A percentile compares a stretch with the other conserved stretches of the same genome.
These are phyloP conservation scores for Nemopilema nomurai DNA, from an alignment of 30 jellyfish, hydroid and myxozoan species.

Conservation along the genomic window DNA sequence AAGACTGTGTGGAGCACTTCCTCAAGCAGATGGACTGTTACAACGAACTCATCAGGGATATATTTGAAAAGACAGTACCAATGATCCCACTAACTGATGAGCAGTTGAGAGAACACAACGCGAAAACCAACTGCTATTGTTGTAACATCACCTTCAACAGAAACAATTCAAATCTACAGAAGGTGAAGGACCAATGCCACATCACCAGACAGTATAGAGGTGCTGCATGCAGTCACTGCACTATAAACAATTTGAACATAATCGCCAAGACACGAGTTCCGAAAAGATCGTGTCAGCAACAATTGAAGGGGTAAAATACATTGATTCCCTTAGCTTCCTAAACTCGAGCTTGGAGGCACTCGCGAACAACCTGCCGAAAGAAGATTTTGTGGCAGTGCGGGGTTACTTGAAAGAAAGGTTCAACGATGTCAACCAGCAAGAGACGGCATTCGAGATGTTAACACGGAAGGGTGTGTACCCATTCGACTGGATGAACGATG, in stretches of 20 bases:
- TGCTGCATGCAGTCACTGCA: slow-evolving; percentile 52
- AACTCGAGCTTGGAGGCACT: slow-evolving; percentile 42
- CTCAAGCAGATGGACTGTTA: slow-evolving; percentile 16
- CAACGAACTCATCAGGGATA: neutral
- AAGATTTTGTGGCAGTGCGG: slow-evolving; percentile 9
- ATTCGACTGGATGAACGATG: slow-evolving; percentile 64
- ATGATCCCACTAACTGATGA: slow-evolving; percentile 35
- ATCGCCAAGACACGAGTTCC: slow-evolving; percentile 34
- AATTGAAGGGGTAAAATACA: no score
- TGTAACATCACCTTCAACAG: no score
- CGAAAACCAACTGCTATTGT: slow-evolving; percentile 50
- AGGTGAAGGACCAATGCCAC: no score
- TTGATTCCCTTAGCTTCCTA: no score
- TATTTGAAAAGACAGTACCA: slow-evolving; percentile 24
- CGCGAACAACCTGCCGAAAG: slow-evolving; percentile 21
- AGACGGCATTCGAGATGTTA: slow-evolving; percentile 53
- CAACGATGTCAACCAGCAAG: slow-evolving; percentile 8
- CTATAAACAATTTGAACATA: slow-evolving; percentile 26
- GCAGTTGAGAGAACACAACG: neutral
- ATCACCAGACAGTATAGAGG: slow-evolving; percentile 59
- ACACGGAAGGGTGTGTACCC: slow-evolving; percentile 76
- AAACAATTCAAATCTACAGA: slow-evolving; percentile 23
- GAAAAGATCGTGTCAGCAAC: no score
- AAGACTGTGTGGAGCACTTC: slow-evolving; percentile 29
- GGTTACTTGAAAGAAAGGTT: neutral